These are phyloP conservation scores for Calidris pygmaea DNA, from an alignment of 2,113 vertebrate genomes.

Conservation along the genomic window DNA sequence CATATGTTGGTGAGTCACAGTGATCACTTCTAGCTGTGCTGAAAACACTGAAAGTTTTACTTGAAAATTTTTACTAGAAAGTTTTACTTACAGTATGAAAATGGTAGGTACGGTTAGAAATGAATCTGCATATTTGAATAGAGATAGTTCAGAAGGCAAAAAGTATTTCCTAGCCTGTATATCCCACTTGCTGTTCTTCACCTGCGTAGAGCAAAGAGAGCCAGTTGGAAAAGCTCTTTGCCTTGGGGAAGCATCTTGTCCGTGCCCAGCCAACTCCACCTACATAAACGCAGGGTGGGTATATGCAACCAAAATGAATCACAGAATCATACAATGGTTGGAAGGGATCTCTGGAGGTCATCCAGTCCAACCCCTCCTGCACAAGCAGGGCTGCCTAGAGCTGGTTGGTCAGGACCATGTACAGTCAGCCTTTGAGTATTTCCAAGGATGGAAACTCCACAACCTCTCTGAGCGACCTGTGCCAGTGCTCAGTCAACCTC, in stretches of 20 bases:
- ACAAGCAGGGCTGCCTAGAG: not conserved
- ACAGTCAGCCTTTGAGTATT: not conserved
- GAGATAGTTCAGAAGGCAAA: not conserved
- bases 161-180: not conserved
- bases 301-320: not conserved
- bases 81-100: not conserved
- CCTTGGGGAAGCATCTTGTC: not conserved
- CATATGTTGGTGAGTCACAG: not conserved
- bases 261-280: not conserved
- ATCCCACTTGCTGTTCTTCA: not conserved
- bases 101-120: not conserved
- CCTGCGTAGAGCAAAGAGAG: not conserved
- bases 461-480: not conserved
- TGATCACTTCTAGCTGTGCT: not conserved
- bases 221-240: not conserved
- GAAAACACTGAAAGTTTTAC: not conserved
- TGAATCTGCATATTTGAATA: not conserved
- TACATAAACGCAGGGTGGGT: not conserved
- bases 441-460: not conserved
- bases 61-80: not conserved
- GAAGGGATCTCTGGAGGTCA: not conserved
- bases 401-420: not conserved
- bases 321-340: not conserved
- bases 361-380: not conserved
- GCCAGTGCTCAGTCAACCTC: not conserved